Evolutionary conservation across 2,888 invertebrate genomes (phyloP).

Genomic region (Philaethria dido): DNA sequence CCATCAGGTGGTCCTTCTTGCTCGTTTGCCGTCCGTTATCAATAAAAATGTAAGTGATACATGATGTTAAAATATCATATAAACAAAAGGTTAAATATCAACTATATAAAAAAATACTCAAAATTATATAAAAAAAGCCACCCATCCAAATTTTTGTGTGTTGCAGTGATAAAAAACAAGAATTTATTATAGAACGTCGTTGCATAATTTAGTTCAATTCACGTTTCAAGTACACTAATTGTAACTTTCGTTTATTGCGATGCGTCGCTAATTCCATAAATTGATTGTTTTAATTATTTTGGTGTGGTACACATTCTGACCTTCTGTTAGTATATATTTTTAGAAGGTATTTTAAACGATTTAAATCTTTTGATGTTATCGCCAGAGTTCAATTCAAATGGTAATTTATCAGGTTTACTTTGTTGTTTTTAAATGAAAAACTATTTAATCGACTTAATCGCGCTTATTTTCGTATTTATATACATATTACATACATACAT

Average conservation of each 20-base stretch:
- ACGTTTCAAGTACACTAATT: constrained; percentile 8
- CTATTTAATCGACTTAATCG: too few species aligned
- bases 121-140: not conserved
- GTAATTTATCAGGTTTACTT: too few species aligned
- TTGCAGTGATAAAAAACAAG: constrained; percentile 1
- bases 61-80: too few species aligned
- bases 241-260: constrained; percentile 21
- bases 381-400: not conserved
- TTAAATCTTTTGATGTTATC: constrained; percentile 5
- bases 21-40: too few species aligned
- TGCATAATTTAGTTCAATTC: constrained; percentile 2
- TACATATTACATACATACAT: too few species aligned
- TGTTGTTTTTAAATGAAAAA: too few species aligned
- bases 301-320: too few species aligned
- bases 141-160: not conserved
- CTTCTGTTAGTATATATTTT: constrained; percentile 6
- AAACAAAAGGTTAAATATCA: too few species aligned
- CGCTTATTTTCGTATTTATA: too few species aligned
- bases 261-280: constrained; percentile 24
- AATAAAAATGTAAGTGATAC: too few species aligned
- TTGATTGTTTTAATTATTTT: constrained; percentile 20
- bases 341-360: constrained; percentile 9
- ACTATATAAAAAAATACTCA: too few species aligned
- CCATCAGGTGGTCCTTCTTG: too few species aligned
- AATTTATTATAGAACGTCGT: not conserved